Base-by-base conservation (phyloP, 1,140 invertebrate species). In the Phenacoccus solenopsis region DNA sequence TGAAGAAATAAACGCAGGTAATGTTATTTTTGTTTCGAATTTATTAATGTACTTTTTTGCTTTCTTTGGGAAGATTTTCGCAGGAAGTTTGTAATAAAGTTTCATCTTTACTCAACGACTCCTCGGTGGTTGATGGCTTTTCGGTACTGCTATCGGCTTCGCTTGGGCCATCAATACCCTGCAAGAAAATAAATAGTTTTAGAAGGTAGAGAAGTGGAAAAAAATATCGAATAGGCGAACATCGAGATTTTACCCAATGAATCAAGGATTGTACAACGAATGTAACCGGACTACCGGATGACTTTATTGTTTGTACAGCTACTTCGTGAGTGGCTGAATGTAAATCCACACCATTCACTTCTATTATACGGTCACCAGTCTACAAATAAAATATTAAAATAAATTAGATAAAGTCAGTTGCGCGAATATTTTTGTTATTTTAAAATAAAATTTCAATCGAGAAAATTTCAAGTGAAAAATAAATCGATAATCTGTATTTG, bases 221-320 rank as follows among this genome's bases (percentile, higher is more conserved):
- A n/a, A 20, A 13, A 67, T 27, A 25, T 12, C 20, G 13, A 27
- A n/a, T n/a, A 16, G 20, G 28, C 13, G 9, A 30, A 68, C 10
- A 32, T 2, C 5, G n/a, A 30, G 22, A 27, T 38, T 13, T 83
- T 79, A 91, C 89, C 87, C 88, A 86, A 73, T 88, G 85, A 72
- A 94, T 84, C 59, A 97, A 83, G 74, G 91, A 96, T 81, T 98
- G 96, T 25, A 98, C 91, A 30, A 96, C 83, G 76, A 99, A 91
- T 20, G 85, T 85, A 67, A 98, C 93, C 67, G 91, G 91, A 79
- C 91, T 93, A 38, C 87, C 86, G 57, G 96, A 89, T 72, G 91
- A 90, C 77, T 94, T 88, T 75, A 99, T 98, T 1, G 94, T 88
- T 79, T 96, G 90, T n/a, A 98, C 96, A 9, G 96, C 96, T 74